These are phyloP conservation scores for Metellina segmentata DNA, from an alignment of 2,888 invertebrate genomes.

Conservation along the genomic window DNA sequence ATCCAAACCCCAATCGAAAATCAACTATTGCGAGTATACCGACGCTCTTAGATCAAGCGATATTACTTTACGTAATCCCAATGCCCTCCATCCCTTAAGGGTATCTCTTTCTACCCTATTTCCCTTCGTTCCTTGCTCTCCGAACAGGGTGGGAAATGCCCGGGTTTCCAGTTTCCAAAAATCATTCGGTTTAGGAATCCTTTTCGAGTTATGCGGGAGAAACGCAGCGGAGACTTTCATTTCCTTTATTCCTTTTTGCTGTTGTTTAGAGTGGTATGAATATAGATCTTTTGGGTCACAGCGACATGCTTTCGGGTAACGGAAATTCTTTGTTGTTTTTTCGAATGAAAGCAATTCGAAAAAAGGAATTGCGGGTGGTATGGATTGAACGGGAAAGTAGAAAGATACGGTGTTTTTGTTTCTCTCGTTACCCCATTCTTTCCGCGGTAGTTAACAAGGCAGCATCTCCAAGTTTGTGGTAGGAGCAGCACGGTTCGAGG, in stretches of 20 bases:
- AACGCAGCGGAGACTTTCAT: neutral
- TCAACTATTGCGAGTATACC: too few species aligned
- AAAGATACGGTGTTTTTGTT: neutral
- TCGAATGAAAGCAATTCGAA: neutral
- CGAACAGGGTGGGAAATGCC: neutral
- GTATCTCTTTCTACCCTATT: neutral
- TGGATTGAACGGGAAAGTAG: neutral
- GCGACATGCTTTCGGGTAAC: too few species aligned
- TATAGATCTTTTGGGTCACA: too few species aligned
- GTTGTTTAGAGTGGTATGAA: neutral
- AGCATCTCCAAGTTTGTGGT: too few species aligned
- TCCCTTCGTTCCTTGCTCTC: neutral
- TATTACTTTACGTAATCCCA: neutral
- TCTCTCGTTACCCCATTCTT: too few species aligned
- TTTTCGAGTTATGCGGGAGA: neutral
- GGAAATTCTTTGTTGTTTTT: too few species aligned
- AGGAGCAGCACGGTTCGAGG: too few species aligned
- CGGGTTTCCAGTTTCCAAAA: neutral
- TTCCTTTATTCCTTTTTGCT: neutral
- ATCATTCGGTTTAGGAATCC: neutral
- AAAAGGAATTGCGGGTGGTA: neutral
- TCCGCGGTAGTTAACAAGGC: too few species aligned
- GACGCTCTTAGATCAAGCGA: neutral
- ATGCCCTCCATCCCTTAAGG: neutral
- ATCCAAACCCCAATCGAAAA: too few species aligned